Evolutionary conservation across 2,888 invertebrate genomes (phyloP), one percentile per base, ranked within the genome.

Genomic region (Gonocerus acuteangulatus): DNA sequence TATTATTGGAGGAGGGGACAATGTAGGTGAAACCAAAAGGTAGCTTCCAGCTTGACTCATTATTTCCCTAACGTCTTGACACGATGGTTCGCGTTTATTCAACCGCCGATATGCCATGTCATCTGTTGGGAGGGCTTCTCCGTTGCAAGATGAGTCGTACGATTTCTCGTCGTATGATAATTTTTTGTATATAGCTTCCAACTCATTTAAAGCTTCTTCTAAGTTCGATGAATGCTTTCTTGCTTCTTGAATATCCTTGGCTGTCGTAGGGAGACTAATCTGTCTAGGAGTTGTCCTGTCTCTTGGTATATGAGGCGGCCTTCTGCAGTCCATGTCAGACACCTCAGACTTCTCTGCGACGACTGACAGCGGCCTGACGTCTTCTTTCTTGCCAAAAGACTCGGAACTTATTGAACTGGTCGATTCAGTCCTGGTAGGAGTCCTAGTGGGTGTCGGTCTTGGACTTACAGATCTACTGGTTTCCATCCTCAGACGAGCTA

Each of bases 141-240:
- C 34, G 15, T 51, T 61, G 3, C 57, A 56, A 15, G 42, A 61
- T 16, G 58, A 56, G 61, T 44, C 88, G 11, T 89, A 89, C 70
- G 88, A 79, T 71, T 89, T 78, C 74, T 89, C 87, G 72, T 89
- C 88, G 54, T 92, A 77, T n/a, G 86, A 84, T 61, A 94, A 78
- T 69, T 89, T 91, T 69, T 90, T 88, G 72, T 90, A 89, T 71
- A 94, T 92, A n/a, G 87, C 87, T 77, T 94, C 93, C 60, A 94
- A 74, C 74, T 94, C 94, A 69, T 86, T 86, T 21, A 94, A 79
- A 57, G 93, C 93, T 71, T 93, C 91, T 71, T 91, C 91, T 39
- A 91, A 78, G 73, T 90, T 90, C 15, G 84, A 83, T 2, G 87
- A 87, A 73, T 86, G 87, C 16, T 66, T 65, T 18, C 45, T 57